Conservation (phyloP, 2,113 vertebrate species). For the Catagonus wagneri region DNA sequence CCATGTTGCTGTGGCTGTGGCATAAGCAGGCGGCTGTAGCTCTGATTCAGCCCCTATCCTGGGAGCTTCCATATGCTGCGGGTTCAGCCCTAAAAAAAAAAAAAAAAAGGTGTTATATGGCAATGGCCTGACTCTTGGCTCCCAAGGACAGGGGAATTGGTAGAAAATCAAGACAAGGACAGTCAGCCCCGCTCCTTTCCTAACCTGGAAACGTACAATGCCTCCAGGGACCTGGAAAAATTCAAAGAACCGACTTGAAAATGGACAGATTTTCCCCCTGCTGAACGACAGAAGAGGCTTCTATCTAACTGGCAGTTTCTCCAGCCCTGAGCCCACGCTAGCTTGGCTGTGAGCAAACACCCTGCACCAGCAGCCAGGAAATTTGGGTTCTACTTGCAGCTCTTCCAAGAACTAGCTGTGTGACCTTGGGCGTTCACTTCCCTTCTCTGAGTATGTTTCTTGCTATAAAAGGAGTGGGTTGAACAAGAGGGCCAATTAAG, state of each 20-base stretch:
- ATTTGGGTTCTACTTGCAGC: conserved; percentile 6
- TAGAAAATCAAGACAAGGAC: conserved; percentile 21
- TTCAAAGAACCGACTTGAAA: conserved; percentile 18
- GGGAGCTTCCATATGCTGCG: no score
- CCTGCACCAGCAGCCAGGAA: neutral
- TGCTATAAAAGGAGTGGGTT: conserved; percentile 23
- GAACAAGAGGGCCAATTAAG: neutral
- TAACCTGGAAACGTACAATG: neutral
- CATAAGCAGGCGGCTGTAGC: no score
- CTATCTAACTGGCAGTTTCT: conserved; percentile 28
- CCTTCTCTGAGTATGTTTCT: conserved; percentile 33
- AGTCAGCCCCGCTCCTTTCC: neutral
- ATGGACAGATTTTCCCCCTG: neutral
- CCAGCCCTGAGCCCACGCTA: neutral
- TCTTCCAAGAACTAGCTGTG: conserved; percentile 45
- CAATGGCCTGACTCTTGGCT: neutral
- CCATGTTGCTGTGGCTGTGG: no score
- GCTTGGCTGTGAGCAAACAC: neutral
- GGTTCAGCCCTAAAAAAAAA: neutral
- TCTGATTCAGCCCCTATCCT: no score
- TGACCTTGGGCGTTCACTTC: conserved; percentile 21
- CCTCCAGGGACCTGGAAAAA: neutral
- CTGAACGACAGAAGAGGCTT: conserved; percentile 22
- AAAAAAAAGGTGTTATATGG: neutral
- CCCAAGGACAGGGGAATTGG: conserved; percentile 22